phyloP scores from a whole-genome alignment of 1,140 invertebrate genomes.

The Diabrotica undecimpunctata region DNA sequence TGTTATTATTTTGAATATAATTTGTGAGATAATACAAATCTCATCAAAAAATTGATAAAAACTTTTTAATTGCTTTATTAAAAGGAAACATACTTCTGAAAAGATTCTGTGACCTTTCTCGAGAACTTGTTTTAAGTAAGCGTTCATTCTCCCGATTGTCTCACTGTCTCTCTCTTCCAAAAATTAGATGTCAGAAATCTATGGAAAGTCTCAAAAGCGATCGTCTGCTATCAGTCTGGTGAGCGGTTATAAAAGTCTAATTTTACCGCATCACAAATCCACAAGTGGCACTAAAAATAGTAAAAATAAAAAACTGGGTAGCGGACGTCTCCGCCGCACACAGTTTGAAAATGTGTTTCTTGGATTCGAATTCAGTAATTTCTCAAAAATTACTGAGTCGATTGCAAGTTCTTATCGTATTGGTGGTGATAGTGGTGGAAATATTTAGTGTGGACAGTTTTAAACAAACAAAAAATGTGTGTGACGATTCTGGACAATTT shows the following conservation, averaged over 20 bases:
- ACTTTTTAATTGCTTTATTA: neutral
- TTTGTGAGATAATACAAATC: no score
- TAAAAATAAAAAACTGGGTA: constrained; percentile 3
- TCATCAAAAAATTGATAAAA: neutral
- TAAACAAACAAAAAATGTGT: neutral
- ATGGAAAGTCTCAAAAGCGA: neutral
- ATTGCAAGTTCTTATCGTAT: neutral
- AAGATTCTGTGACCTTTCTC: neutral
- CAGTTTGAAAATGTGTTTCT: neutral
- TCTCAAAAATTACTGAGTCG: neutral
- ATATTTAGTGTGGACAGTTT: neutral
- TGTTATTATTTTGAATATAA: no score
- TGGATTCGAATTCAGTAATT: neutral
- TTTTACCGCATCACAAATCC: neutral
- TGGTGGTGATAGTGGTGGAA: neutral
- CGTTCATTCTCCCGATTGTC: neutral
- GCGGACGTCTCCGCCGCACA: neutral
- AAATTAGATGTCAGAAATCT: constrained; percentile 1
- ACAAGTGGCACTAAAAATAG: constrained; percentile 2
- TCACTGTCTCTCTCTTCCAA: neutral
- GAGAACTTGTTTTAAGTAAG: constrained; percentile 1
- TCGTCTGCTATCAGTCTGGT: neutral
- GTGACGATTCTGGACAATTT: neutral
- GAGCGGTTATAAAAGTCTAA: neutral
- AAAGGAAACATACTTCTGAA: neutral